Base-by-base conservation (phyloP, 1,140 invertebrate genomes). In the Prorops nasuta region DNA sequence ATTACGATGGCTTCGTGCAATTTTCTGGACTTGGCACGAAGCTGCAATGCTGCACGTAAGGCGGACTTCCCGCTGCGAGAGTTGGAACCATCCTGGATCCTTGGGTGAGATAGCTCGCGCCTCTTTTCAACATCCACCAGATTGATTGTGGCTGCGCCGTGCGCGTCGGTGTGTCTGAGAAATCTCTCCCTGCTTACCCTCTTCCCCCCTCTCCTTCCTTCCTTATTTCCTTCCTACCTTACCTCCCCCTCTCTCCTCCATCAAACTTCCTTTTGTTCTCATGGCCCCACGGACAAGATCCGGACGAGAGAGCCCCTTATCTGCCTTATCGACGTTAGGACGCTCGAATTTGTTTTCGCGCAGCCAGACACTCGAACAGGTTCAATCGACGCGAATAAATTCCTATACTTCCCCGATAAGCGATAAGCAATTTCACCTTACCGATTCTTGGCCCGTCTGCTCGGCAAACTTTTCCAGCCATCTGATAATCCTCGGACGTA, bases 121-220 rank as follows among this genome's bases (percentile, higher is more conserved):
- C 53, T 61, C 59, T 61, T 61, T 61, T 60, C 59, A 61, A 61
- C 59, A 60, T 61, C 59, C 49, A 50, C 36, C 53, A 57, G 59
- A 61, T 61, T 60, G 59, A 61, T 61, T 60, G 56, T 61, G 57
- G 58, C 43, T 45, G 32, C 37, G 41, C n/a, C n/a, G n/a, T n/a
- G n/a, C n/a, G 49, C 47, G 56, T 44, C 51, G 37, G 44, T 38
- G 32, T 45, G 48, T 31, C 56, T 60, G 58, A 60, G 57, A 60
- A 60, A 60, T 51, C 47, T 51, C n/a, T 51, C 43, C 41, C 38
- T 43, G 35, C 41, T 48, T 28, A 34, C 53, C 47, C 47, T 49
- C n/a, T n/a, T n/a, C n/a, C n/a, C n/a, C n/a, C n/a, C 24, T 28
- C 24, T 28, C 24, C 10, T 10, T 28, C 24, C 10, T 10, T 28